Evolutionary conservation across 2,888 invertebrate species (phyloP).

Genomic region (Melitaea athalia): DNA sequence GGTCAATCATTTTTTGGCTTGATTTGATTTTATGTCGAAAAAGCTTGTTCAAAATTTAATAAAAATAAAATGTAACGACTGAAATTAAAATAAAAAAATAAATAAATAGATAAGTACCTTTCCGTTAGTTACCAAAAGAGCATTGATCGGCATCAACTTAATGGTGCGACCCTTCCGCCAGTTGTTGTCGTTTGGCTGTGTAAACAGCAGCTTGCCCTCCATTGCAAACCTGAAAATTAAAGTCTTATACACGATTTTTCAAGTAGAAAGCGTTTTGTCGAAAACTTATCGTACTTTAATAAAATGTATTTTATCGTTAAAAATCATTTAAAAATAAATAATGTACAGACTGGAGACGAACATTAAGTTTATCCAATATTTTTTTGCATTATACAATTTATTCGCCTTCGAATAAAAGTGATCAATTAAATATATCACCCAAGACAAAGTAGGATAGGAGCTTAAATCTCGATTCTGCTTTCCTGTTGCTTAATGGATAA

Average conservation of each 20-base stretch:
- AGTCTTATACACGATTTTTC: slow-evolving; percentile 6
- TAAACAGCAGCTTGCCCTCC: slow-evolving; percentile 93
- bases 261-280: neutral
- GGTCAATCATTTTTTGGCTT: neutral
- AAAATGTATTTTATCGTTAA: neutral
- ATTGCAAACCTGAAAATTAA: slow-evolving; percentile 86
- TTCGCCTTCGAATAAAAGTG: too few relatives aligned
- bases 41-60: neutral
- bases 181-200: slow-evolving; percentile 95
- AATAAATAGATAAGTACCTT: slow-evolving; percentile 82
- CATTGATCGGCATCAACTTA: slow-evolving; percentile 93
- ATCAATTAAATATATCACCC: too few relatives aligned
- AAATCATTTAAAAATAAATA: neutral
- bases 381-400: too few relatives aligned
- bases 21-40: neutral
- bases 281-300: neutral
- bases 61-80: neutral
- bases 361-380: too few relatives aligned
- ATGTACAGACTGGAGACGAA: too few relatives aligned
- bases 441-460: too few relatives aligned
- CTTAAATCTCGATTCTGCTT: too few relatives aligned
- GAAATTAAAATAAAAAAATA: neutral
- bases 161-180: slow-evolving; percentile 95
- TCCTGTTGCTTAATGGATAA: too few relatives aligned
- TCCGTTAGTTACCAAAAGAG: slow-evolving; percentile 94